Conservation (phyloP, 2,113 vertebrate species). For the Prunella himalayana region DNA sequence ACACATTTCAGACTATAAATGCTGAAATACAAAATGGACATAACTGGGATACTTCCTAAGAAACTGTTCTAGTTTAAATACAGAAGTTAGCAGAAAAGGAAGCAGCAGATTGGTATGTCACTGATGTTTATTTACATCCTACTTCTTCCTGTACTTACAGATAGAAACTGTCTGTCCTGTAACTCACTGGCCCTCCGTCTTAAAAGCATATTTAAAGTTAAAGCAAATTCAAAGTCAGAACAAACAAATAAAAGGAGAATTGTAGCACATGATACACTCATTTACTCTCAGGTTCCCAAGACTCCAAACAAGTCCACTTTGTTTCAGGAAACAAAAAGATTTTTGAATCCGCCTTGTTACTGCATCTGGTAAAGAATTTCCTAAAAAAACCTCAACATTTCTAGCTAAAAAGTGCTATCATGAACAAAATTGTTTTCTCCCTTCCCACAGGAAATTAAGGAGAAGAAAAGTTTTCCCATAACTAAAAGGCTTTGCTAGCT, state of each 20-base stretch:
- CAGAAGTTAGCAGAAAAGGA: constrained; percentile 63
- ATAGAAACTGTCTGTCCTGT: constrained; percentile 9
- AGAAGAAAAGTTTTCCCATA: constrained; percentile 43
- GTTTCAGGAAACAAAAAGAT: constrained; percentile 45
- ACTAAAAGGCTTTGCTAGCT: neutral
- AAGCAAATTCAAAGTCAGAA: constrained; percentile 30
- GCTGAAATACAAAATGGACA: constrained; percentile 13
- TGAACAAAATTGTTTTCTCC: neutral
- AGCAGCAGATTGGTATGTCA: constrained; percentile 64
- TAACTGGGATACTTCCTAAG: constrained; percentile 53
- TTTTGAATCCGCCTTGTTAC: neutral
- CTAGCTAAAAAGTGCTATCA: neutral
- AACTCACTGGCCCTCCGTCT: neutral
- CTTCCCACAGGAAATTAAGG: constrained; percentile 58
- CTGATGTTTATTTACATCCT: constrained; percentile 62
- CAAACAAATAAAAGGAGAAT: constrained; percentile 26
- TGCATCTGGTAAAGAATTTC: constrained; percentile 2
- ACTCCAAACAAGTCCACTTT: constrained; percentile 29
- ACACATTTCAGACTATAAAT: neutral
- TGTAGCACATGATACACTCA: neutral
- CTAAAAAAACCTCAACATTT: neutral
- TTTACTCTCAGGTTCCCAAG: constrained; percentile 43
- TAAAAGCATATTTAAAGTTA: constrained; percentile 18
- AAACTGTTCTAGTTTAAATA: constrained; percentile 41
- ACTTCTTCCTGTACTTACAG: constrained; percentile 54